A percentile compares a stretch with the other conserved stretches of the same genome.
phyloP scores from a whole-genome alignment of 1,140 invertebrate species.

The Scaptomyza pallida region DNA sequence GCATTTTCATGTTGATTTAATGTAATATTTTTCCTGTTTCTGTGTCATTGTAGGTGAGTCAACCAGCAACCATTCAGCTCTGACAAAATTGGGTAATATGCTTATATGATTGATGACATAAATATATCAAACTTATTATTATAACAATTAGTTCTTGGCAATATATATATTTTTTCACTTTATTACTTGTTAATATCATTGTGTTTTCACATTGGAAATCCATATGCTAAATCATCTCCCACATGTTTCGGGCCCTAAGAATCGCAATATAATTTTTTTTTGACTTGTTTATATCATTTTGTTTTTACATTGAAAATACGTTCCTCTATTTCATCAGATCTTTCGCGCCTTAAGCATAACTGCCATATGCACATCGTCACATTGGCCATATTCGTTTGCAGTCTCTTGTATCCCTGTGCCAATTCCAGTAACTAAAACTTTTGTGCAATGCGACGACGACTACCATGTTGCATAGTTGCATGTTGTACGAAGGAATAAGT shows the following conservation, averaged over 20 bases:
- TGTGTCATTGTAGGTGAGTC: slow-evolving; percentile 39
- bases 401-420: slow-evolving; percentile 1
- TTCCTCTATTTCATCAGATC: no score
- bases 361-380: slow-evolving; percentile 34
- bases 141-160: no score
- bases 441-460: slow-evolving; percentile 21
- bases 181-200: neutral
- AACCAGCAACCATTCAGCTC: neutral
- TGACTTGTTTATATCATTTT: no score
- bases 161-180: slow-evolving; percentile 1
- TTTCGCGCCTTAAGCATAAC: neutral
- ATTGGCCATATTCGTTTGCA: slow-evolving; percentile 25
- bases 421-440: slow-evolving; percentile 39
- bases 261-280: no score
- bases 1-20: slow-evolving; percentile 18
- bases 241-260: no score
- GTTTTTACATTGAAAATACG: no score
- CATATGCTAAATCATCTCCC: neutral
- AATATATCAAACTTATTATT: no score
- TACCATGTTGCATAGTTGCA: slow-evolving; percentile 12
- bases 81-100: neutral
- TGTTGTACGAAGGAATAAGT: neutral
- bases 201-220: neutral
- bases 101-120: no score
- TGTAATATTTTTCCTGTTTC: neutral